phyloP scores from a whole-genome alignment of 2,888 invertebrate species.

The Lymantria dispar region DNA sequence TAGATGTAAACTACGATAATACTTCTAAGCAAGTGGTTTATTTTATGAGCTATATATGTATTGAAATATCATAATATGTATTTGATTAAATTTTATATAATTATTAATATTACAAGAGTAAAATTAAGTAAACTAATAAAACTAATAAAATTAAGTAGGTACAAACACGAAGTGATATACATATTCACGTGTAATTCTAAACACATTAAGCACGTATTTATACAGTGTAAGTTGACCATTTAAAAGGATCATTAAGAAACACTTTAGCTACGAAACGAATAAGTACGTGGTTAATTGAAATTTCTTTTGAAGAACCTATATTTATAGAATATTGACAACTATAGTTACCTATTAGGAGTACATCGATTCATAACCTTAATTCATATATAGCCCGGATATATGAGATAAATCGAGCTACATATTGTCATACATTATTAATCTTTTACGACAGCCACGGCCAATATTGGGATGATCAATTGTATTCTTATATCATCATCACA shows the following conservation, averaged over 20 bases:
- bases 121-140: not conserved
- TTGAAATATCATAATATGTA: not conserved
- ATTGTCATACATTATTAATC: no score
- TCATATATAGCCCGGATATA: no score
- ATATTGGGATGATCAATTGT: no score
- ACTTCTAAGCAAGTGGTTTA: conserved; percentile 11
- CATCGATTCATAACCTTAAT: no score
- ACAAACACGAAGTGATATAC: not conserved
- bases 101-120: not conserved
- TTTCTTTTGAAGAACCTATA: not conserved
- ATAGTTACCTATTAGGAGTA: no score
- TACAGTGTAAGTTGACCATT: not conserved
- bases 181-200: conserved; percentile 12
- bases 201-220: conserved; percentile 4
- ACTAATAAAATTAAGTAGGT: not conserved
- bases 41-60: not conserved
- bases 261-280: not conserved
- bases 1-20: conserved; percentile 37
- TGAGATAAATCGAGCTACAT: no score
- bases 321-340: no score
- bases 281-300: not conserved
- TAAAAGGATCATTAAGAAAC: conserved; percentile 8
- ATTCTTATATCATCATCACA: no score
- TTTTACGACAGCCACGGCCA: no score
- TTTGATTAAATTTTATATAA: not conserved